Conservation (phyloP, 2,797 vertebrate genomes). For the Petrocephalus schoutedeni region DNA sequence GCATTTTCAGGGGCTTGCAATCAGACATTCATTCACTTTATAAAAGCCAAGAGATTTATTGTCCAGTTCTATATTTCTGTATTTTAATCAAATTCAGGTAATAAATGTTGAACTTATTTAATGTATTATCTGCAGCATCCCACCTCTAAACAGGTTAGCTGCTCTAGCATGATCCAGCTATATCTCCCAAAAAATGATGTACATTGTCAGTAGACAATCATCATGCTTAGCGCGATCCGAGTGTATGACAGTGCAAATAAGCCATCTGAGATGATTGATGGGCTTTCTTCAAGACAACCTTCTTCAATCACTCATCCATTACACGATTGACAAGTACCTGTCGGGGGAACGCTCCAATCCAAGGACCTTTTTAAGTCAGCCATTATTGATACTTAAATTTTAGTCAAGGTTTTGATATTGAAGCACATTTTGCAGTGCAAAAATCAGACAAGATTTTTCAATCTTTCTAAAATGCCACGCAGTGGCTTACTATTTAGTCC, state of each 20-base stretch:
- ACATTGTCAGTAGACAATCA: neutral
- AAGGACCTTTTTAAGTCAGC: constrained; percentile 13
- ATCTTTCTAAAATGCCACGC: neutral
- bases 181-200: neutral
- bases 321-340: constrained; percentile 11
- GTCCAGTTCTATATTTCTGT: neutral
- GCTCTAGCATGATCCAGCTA: neutral
- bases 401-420: neutral
- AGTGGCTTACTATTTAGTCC: neutral
- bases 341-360: neutral
- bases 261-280: constrained; percentile 9
- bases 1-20: neutral
- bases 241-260: constrained; percentile 12
- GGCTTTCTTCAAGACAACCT: constrained; percentile 1
- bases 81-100: neutral
- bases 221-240: neutral
- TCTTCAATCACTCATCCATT: constrained; percentile 17
- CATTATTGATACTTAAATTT: constrained; percentile 13
- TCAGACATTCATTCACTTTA: neutral
- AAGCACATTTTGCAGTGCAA: neutral
- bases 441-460: neutral
- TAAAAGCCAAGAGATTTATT: neutral
- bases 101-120: neutral
- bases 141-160: neutral
- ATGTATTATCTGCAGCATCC: neutral